Evolutionary conservation across 2,888 invertebrate species (phyloP), one percentile per base, ranked within the genome.

Genomic region (Uropetala carovei): DNA sequence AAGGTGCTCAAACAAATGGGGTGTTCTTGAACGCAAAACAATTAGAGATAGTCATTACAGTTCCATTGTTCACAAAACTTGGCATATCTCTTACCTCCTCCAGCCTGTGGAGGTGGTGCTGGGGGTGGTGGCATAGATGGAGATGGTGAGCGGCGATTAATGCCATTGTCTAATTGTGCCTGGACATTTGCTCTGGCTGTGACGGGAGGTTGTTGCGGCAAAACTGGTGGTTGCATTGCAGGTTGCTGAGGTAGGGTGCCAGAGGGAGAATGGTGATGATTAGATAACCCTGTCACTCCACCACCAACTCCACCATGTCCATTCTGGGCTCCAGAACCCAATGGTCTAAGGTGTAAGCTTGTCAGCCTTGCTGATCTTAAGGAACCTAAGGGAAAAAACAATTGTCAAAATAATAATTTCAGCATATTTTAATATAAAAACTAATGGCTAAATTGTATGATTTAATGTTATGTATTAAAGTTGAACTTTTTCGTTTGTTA

Each of bases 91-190:
- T 27, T 27, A 75, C 75, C 75, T 75, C 64, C 89, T 75, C 64
- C 89, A 18, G 43, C 68, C 43, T 64, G 64, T 4, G 43, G 89
- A 16, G 89, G 89, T 64, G 89, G 89, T 4, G 89, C 89, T 59
- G 89, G 64, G n/a, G 89, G 89, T 43, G 89, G 89, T 18, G 89
- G 89, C 89, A 89, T 89, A 14, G 89, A 89, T 43, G 89, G 89
- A 10, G 89, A 89, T 18, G 89, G 89, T 7, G 89, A 68, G n/a
- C 89, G 60, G 0, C 89, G 43, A 64, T 64, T 89, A 18, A 64
- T 18, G 43, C 89, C 89, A 64, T 89, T 89, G 43, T 89, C 89
- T 43, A 89, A 58, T 64, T 89, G 89, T 64, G 43, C 60, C 64
- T 68, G 89, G 43, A 68, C n/a, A 43, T 18, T 68, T 43, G 60